Conservation (phyloP, 2,797 vertebrate species). For the Merluccius polli region DNA sequence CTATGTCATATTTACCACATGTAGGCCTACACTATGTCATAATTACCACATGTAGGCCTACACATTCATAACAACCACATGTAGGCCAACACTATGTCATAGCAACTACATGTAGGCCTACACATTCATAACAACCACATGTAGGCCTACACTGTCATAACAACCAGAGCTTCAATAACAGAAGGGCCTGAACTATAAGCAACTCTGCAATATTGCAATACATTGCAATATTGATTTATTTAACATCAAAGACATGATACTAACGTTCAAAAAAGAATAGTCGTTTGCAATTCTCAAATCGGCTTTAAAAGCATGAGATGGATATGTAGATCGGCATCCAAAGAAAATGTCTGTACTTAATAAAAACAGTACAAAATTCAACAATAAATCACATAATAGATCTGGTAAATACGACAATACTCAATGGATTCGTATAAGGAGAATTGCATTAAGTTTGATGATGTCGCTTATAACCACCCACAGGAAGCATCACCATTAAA, state of each 20-base stretch:
- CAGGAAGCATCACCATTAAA: slow-evolving; percentile 55
- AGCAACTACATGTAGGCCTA: too few species aligned
- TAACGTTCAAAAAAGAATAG: not conserved
- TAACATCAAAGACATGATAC: slow-evolving; percentile 26
- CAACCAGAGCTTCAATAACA: slow-evolving; percentile 48
- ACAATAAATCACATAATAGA: not conserved
- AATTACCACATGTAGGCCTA: too few species aligned
- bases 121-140: too few species aligned
- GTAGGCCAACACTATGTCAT: too few species aligned
- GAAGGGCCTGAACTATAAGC: slow-evolving; percentile 49
- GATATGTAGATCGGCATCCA: not conserved
- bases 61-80: too few species aligned
- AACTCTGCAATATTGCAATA: slow-evolving; percentile 47
- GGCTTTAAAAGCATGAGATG: slow-evolving; percentile 21
- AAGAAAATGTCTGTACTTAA: not conserved
- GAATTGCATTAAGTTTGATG: not conserved
- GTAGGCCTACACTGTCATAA: slow-evolving; percentile 49
- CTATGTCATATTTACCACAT: too few species aligned
- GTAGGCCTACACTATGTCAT: too few species aligned
- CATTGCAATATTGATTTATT: slow-evolving; percentile 43
- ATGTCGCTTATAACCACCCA: slow-evolving; percentile 38
- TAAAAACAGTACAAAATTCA: not conserved
- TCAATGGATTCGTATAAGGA: not conserved
- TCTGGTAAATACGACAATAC: not conserved
- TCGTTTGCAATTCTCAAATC: slow-evolving; percentile 6